Conservation (phyloP, 1,140 invertebrate genomes). For the Camponotus pennsylvanicus region DNA sequence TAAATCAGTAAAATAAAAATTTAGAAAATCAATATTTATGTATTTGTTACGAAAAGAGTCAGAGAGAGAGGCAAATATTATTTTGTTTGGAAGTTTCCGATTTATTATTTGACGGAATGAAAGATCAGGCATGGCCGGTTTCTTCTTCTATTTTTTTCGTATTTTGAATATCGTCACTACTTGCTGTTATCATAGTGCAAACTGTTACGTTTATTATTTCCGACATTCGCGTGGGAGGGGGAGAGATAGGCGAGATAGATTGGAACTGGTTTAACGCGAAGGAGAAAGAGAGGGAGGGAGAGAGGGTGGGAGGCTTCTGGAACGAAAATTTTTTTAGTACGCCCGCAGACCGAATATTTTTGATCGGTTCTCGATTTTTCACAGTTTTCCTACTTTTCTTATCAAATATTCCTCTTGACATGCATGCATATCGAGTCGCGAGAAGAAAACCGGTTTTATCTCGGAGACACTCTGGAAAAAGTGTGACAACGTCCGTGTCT, state of each 20-base stretch:
- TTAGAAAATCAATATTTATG: no score
- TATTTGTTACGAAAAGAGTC: no score
- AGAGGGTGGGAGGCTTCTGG: no score
- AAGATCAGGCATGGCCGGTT: no score
- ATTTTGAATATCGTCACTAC: not conserved
- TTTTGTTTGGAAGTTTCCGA: no score
- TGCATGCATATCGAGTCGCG: not conserved
- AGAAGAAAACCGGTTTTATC: not conserved
- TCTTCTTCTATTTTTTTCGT: not conserved
- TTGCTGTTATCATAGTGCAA: slow-evolving; percentile 8
- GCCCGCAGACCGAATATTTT: not conserved
- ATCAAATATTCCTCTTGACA: no score
- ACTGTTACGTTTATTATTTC: not conserved
- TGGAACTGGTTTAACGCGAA: slow-evolving; percentile 10
- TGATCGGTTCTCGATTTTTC: not conserved
- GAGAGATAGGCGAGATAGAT: not conserved
- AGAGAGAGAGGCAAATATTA: no score
- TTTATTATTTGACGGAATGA: no score
- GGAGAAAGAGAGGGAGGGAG: not conserved
- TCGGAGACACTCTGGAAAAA: not conserved
- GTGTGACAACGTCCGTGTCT: not conserved
- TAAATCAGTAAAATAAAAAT: no score
- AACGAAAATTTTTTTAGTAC: not conserved
- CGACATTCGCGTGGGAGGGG: not conserved
- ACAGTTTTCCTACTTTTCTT: not conserved